Percentiles rank a stretch among this genome's conserved stretches.
These are phyloP conservation scores for Eugnorisma glareosa DNA, from an alignment of 2,888 invertebrate genomes.

Conservation along the genomic window DNA sequence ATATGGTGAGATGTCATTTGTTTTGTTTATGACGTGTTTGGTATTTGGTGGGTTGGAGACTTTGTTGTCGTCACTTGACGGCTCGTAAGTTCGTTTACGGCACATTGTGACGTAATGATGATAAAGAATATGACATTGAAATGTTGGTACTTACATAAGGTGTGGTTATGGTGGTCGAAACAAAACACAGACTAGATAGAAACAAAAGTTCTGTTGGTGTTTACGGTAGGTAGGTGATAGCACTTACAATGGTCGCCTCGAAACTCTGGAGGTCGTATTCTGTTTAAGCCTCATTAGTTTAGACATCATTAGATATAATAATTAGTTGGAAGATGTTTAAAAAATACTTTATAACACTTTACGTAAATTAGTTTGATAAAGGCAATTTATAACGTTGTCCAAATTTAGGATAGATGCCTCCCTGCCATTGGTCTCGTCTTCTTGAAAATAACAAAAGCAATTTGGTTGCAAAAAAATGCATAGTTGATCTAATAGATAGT, in stretches of 20 bases:
- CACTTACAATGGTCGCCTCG: background rate
- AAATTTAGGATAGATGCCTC: background rate
- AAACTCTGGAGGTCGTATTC: background rate
- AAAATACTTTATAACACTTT: background rate
- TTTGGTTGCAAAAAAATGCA: background rate
- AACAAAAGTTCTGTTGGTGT: slow-evolving; percentile 20
- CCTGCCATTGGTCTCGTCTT: background rate
- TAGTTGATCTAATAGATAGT: background rate
- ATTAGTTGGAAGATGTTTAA: background rate
- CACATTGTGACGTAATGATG: slow-evolving; percentile 35
- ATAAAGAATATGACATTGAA: slow-evolving; percentile 37
- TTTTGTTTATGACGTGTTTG: slow-evolving; percentile 36
- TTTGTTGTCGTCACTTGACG: slow-evolving; percentile 32
- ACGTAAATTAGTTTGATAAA: background rate
- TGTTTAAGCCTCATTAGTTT: background rate
- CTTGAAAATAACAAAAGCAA: background rate
- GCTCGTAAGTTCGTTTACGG: slow-evolving; percentile 5
- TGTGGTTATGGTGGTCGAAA: background rate
- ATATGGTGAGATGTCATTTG: slow-evolving; percentile 1
- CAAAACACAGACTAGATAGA: too few species aligned
- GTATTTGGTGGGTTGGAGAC: slow-evolving; percentile 46
- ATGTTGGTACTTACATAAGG: slow-evolving; percentile 11
- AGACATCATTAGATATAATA: slow-evolving; percentile 1
- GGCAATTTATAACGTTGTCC: background rate
- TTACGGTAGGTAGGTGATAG: background rate